A percentile compares a stretch with the other conserved stretches of the same genome.
Evolutionary conservation across 2,888 invertebrate species (phyloP).

Genomic region (Sesamia inferens): DNA sequence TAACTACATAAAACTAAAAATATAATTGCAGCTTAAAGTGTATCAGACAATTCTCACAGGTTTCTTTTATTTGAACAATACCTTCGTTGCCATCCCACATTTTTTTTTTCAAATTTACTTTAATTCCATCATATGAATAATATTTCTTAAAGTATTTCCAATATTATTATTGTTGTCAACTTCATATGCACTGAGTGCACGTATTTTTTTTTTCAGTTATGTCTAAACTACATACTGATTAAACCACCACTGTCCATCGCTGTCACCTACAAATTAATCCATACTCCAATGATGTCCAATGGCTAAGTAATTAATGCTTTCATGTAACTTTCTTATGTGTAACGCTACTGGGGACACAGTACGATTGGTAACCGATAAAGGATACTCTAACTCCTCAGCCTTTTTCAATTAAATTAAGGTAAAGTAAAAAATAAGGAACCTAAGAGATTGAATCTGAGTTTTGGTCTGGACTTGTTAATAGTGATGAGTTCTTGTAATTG

Average conservation of each 20-base stretch:
- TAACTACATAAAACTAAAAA: no score
- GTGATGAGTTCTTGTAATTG: slow-evolving; percentile 37
- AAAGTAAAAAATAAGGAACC: slow-evolving; percentile 32
- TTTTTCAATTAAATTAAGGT: slow-evolving; percentile 62
- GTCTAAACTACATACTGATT: not conserved
- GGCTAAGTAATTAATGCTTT: slow-evolving; percentile 84
- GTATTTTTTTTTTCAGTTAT: no score
- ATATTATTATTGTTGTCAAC: no score
- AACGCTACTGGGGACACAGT: slow-evolving; percentile 66
- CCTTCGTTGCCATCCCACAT: no score
- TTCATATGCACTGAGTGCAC: no score
- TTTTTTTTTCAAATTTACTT: no score
- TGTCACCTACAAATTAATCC: slow-evolving; percentile 52
- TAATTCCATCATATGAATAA: no score
- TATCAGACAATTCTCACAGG: no score
- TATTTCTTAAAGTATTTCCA: no score
- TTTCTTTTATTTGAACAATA: no score
- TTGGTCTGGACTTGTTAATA: slow-evolving; percentile 27
- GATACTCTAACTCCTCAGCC: slow-evolving; percentile 43
- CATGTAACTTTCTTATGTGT: slow-evolving; percentile 79
- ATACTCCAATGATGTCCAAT: slow-evolving; percentile 72
- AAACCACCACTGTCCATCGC: slow-evolving; percentile 11
- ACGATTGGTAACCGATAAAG: slow-evolving; percentile 70
- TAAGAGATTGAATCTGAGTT: slow-evolving; percentile 30
- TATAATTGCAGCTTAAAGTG: no score